A percentile compares a stretch with the other conserved stretches of the same genome.
These are phyloP conservation scores for Electrophaes corylata DNA, from an alignment of 2,888 invertebrate species.

Conservation along the genomic window DNA sequence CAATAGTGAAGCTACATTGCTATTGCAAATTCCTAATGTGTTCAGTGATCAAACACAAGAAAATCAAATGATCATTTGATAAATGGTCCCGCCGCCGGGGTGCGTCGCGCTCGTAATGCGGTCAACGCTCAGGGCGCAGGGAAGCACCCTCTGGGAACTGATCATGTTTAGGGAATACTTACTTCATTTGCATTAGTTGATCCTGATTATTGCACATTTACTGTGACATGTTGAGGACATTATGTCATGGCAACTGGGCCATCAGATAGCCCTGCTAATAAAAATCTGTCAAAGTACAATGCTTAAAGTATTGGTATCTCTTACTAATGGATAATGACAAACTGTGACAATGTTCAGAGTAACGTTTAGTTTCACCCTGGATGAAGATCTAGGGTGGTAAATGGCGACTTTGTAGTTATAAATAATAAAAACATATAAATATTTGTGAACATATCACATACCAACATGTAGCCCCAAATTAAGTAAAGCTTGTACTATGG, in stretches of 20 bases:
- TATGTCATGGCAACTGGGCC: background rate
- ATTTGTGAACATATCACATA: too few species aligned
- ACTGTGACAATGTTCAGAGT: too few species aligned
- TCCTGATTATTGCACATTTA: conserved; percentile 16
- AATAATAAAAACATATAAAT: too few species aligned
- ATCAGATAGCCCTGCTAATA: background rate
- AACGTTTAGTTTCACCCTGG: too few species aligned
- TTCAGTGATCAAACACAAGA: conserved; percentile 85
- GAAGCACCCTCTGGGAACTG: conserved; percentile 43
- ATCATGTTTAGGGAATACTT: conserved; percentile 28
- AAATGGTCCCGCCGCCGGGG: conserved; percentile 77
- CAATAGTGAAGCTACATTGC: conserved; percentile 66
- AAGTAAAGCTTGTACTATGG: too few species aligned
- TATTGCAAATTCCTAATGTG: conserved; percentile 81
- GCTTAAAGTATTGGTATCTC: too few species aligned
- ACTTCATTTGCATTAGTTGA: conserved; percentile 30
- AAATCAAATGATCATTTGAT: conserved; percentile 86
- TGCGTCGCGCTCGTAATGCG: conserved; percentile 73
- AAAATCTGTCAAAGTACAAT: background rate
- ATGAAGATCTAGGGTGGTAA: too few species aligned
- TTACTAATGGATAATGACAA: too few species aligned
- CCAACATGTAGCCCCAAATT: too few species aligned
- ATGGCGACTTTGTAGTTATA: too few species aligned
- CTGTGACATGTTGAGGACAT: conserved; percentile 13
- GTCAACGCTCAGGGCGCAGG: conserved; percentile 56